These are phyloP conservation scores for Cladorhizidae sp. DNA, from an alignment of 37 sponge, comb jelly and placozoan species.

Conservation along the genomic window DNA sequence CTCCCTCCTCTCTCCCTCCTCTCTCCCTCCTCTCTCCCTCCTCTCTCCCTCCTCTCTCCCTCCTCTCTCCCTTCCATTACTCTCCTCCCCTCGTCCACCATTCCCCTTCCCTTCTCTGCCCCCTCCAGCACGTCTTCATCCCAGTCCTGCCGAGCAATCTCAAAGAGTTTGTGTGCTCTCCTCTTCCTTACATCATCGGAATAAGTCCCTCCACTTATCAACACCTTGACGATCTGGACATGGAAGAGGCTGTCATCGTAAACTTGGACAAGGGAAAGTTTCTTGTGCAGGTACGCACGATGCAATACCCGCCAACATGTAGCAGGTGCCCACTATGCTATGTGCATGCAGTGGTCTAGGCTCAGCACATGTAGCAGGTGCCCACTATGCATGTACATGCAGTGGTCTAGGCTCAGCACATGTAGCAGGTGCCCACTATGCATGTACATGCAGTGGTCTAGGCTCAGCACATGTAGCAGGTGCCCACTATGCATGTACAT, in stretches of 20 bases:
- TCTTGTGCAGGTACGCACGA: background rate
- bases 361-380: too few species aligned
- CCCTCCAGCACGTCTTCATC: constrained; percentile 80
- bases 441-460: too few species aligned
- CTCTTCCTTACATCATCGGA: constrained; percentile 88
- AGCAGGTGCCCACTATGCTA: too few species aligned
- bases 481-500: too few species aligned
- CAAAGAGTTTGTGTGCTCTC: constrained; percentile 89
- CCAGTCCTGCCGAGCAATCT: constrained; percentile 81
- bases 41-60: constrained; percentile 84
- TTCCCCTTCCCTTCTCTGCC: background rate
- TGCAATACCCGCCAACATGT: too few species aligned
- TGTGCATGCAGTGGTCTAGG: too few species aligned
- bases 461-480: too few species aligned
- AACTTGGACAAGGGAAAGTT: constrained; percentile 69
- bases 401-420: too few species aligned
- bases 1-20: background rate
- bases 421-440: too few species aligned
- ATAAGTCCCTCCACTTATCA: constrained; percentile 45
- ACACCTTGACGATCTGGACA: constrained; percentile 59
- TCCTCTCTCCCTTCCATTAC: constrained; percentile 17
- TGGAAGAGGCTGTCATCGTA: constrained; percentile 57
- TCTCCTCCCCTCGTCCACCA: background rate
- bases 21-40: constrained; percentile 15
- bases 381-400: too few species aligned